Evolutionary conservation across 1,140 invertebrate genomes (phyloP), one percentile per base, ranked within the genome.

Genomic region (Bathynomus jamesi): DNA sequence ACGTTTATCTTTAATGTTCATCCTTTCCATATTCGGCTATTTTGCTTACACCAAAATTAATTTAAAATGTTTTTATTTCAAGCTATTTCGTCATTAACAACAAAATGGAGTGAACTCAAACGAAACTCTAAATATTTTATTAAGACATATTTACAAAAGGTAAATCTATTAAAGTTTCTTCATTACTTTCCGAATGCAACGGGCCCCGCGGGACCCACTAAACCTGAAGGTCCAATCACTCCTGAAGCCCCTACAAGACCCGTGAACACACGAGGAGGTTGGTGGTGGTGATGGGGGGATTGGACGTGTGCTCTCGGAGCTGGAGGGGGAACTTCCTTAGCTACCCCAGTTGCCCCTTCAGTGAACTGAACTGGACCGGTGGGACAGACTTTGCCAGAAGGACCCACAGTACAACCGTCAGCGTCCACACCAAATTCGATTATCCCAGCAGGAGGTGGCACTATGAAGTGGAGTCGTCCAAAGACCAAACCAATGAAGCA

Each of bases 211-310:
- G 74, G 77, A 21, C 74, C 77, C 21, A 76, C 74, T 21, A 76
- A 62, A 8, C 77, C 77, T 46, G 74, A 76, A 30, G 74, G 74
- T n/a, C 77, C 77, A 40, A 76, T 71, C 21, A 76, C 74, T 65
- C 77, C 77, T 24, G 72, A 74, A 0, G 74, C 74, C 17, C 77
- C 77, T n/a, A 78, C 77, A 28, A 78, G 70, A 4, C 73, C 77
- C 25, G 74, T 75, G 71, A 76, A 76, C 53, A 71, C 72, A 28
- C 46, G 69, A 46, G 61, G 63, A 31, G 28, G 62, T 32, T 65
- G 67, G 21, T 61, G 46, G n/a, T 64, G 31, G 0, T 61, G 25
- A 30, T 71, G 66, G 21, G 29, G 28, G 25, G 46, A 60, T 24
- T 11, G n/a, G 46, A 13, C 60, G 13, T 31, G 69, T 13, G 53